Percentiles rank a stretch among this genome's conserved stretches.
Conservation (phyloP, 2,113 vertebrate species). For the Eurypyga helias region DNA sequence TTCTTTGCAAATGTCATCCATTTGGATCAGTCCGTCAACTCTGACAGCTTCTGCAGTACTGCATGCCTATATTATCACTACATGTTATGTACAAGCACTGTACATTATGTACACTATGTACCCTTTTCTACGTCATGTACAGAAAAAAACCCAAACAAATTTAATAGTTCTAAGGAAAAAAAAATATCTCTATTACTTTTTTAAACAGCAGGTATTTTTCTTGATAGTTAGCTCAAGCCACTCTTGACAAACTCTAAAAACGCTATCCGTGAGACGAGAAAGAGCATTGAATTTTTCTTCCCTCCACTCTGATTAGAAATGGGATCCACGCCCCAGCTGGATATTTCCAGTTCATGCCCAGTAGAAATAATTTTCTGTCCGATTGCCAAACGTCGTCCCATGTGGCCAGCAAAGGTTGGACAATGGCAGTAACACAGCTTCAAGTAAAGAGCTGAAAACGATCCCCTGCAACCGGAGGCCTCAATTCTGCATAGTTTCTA, state of each 20-base stretch:
- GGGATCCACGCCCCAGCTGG: constrained; percentile 14
- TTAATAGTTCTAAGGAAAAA: background rate
- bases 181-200: background rate
- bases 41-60: constrained; percentile 53
- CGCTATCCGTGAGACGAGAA: background rate
- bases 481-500: constrained; percentile 29
- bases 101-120: background rate
- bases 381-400: constrained; percentile 30
- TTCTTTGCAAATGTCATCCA: constrained; percentile 30
- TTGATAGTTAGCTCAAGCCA: constrained; percentile 1
- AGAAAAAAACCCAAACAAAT: background rate
- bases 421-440: constrained; percentile 53
- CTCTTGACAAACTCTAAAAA: constrained; percentile 12
- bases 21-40: constrained; percentile 73
- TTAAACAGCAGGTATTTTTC: background rate
- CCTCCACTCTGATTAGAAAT: constrained; percentile 4
- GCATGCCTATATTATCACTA: background rate
- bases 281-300: background rate
- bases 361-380: constrained; percentile 43
- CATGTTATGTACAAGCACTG: background rate
- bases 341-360: constrained; percentile 52
- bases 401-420: constrained; percentile 44
- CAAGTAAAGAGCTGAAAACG: constrained; percentile 55
- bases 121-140: accelerated
- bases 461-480: constrained; percentile 41